phyloP scores from a whole-genome alignment of 2,113 vertebrate genomes.

The Pterophyllum scalare region DNA sequence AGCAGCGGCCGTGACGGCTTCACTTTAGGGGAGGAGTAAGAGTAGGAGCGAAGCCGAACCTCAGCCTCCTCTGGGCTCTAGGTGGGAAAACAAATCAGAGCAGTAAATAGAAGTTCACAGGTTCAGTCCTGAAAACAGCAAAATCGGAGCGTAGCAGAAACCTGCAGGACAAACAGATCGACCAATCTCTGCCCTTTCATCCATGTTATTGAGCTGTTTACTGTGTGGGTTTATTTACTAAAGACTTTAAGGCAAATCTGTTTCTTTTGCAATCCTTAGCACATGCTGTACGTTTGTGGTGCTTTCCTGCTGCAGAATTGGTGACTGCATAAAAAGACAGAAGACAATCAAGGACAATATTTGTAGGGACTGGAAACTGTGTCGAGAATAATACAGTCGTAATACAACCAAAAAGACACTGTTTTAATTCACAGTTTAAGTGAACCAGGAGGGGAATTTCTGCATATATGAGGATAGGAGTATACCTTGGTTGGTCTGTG shows the following conservation, averaged over 20 bases:
- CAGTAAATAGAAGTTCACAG: background rate
- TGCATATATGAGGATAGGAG: background rate
- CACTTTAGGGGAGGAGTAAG: slow-evolving; percentile 89
- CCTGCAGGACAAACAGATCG: background rate
- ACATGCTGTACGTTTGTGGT: background rate
- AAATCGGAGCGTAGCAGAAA: slow-evolving; percentile 1
- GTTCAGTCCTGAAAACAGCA: background rate
- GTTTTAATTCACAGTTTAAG: background rate
- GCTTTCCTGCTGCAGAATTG: background rate
- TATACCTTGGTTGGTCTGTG: slow-evolving; percentile 60
- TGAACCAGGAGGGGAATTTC: background rate
- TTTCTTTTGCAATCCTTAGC: background rate
- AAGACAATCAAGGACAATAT: background rate
- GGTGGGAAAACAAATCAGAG: slow-evolving; percentile 5
- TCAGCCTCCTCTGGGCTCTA: slow-evolving; percentile 83
- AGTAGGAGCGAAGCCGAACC: slow-evolving; percentile 91
- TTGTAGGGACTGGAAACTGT: background rate
- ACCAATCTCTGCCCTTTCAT: slow-evolving; percentile 8
- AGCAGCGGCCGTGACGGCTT: slow-evolving; percentile 78
- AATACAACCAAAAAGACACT: background rate
- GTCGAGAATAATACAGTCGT: background rate
- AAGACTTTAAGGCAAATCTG: background rate
- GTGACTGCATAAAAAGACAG: background rate
- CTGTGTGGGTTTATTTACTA: background rate
- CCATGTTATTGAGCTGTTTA: slow-evolving; percentile 32